Percentiles rank a stretch among this genome's conserved stretches.
Conservation (phyloP, 1,140 invertebrate genomes). For the Pachypsylla venusta region DNA sequence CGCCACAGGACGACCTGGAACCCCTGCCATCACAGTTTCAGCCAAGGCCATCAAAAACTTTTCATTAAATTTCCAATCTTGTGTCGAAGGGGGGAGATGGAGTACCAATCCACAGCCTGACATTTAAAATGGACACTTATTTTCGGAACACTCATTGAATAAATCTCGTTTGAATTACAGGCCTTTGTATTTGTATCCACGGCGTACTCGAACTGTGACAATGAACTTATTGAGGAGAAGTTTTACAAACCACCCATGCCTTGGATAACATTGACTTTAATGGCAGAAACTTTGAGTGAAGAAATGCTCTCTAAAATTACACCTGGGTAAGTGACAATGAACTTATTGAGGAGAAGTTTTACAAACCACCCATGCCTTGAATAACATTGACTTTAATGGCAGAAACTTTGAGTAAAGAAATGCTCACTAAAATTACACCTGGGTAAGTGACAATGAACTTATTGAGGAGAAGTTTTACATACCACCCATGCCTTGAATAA, state of each 20-base stretch:
- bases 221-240: slow-evolving; percentile 35
- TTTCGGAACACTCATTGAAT: no score
- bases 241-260: slow-evolving; percentile 16
- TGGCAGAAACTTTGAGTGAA: slow-evolving; percentile 24
- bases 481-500: slow-evolving; percentile 33
- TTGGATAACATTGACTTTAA: slow-evolving; percentile 49
- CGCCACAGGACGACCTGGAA: no score
- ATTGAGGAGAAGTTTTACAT: slow-evolving; percentile 33
- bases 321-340: slow-evolving; percentile 9
- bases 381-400: slow-evolving; percentile 46
- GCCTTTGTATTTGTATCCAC: slow-evolving; percentile 47
- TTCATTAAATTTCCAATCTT: no score
- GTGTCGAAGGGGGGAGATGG: no score
- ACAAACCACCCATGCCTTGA: slow-evolving; percentile 27
- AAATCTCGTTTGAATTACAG: no score
- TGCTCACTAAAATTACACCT: slow-evolving; percentile 23
- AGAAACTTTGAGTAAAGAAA: slow-evolving; percentile 25
- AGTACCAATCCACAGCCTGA: no score
- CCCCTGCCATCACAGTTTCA: no score
- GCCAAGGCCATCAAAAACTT: no score
- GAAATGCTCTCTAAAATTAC: slow-evolving; percentile 26
- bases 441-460: slow-evolving; percentile 21
- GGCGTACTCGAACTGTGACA: slow-evolving; percentile 46
- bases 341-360: slow-evolving; percentile 35
- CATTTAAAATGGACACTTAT: no score